Evolutionary conservation across 2,113 vertebrate genomes (phyloP).

Genomic region (Gymnorhina tibicen): DNA sequence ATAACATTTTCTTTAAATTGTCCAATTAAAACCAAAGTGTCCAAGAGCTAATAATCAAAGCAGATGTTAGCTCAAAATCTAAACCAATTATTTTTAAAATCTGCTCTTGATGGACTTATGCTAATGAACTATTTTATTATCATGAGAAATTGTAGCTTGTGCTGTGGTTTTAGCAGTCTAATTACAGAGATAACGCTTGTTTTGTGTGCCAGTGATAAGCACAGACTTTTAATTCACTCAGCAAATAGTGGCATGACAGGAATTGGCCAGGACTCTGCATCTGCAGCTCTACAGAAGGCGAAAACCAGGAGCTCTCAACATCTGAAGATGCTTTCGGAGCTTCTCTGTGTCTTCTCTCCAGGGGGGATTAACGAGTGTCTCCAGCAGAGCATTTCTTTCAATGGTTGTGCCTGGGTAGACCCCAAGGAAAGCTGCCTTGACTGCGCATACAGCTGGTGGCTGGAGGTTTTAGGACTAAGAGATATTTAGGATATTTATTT

Average conservation of each 20-base stretch:
- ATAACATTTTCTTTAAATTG: conserved; percentile 2
- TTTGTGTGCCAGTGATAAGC: background rate
- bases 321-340: background rate
- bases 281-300: background rate
- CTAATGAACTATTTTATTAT: conserved; percentile 21
- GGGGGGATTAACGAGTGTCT: background rate
- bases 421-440: background rate
- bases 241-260: background rate
- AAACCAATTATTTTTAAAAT: conserved; percentile 53
- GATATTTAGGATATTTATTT: background rate
- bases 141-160: background rate
- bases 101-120: conserved; percentile 41
- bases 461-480: background rate
- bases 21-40: conserved; percentile 35
- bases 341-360: background rate
- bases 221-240: background rate
- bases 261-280: background rate
- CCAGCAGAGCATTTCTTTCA: background rate
- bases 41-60: conserved; percentile 30
- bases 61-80: conserved; percentile 25
- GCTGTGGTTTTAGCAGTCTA: conserved; percentile 6
- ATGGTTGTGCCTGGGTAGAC: rapidly evolving
- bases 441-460: background rate
- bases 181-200: conserved; percentile 37
- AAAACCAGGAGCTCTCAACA: background rate